These are phyloP conservation scores for Sparidentex hasta DNA, from an alignment of 2,797 vertebrate species.

Conservation along the genomic window DNA sequence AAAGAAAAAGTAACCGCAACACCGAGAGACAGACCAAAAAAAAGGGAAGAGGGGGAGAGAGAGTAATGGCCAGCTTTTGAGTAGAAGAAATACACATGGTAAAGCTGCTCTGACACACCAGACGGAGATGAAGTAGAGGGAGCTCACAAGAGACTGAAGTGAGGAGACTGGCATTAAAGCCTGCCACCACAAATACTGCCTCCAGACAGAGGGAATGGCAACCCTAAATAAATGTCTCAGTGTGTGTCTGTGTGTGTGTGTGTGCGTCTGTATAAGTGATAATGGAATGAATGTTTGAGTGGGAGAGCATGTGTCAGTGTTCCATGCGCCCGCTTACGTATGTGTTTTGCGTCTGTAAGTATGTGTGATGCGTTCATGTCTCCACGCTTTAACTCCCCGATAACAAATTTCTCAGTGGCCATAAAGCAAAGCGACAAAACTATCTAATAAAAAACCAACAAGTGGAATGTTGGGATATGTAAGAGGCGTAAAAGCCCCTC, in stretches of 20 bases:
- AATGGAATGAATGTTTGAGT: conserved; percentile 24
- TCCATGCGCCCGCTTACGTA: not conserved
- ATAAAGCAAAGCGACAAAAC: conserved; percentile 53
- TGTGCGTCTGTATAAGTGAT: conserved; percentile 21
- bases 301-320: conserved; percentile 16
- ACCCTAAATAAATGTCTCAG: conserved; percentile 60
- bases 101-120: conserved; percentile 46
- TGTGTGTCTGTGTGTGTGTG: not conserved
- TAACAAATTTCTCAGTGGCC: conserved; percentile 31
- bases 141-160: conserved; percentile 50
- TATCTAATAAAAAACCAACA: conserved; percentile 52
- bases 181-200: conserved; percentile 70
- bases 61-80: conserved; percentile 45
- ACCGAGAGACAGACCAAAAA: conserved; percentile 23
- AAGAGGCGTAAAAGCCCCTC: conserved; percentile 37
- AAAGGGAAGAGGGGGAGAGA: not conserved
- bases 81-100: conserved; percentile 39
- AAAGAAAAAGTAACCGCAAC: conserved; percentile 27
- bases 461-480: conserved; percentile 47
- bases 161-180: conserved; percentile 69
- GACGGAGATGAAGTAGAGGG: conserved; percentile 53
- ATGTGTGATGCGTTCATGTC: conserved; percentile 6
- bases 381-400: conserved; percentile 1
- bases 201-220: conserved; percentile 58
- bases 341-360: not conserved